Conservation (phyloP, 2,888 invertebrate genomes). For the Caenorhabditis wallacei region DNA sequence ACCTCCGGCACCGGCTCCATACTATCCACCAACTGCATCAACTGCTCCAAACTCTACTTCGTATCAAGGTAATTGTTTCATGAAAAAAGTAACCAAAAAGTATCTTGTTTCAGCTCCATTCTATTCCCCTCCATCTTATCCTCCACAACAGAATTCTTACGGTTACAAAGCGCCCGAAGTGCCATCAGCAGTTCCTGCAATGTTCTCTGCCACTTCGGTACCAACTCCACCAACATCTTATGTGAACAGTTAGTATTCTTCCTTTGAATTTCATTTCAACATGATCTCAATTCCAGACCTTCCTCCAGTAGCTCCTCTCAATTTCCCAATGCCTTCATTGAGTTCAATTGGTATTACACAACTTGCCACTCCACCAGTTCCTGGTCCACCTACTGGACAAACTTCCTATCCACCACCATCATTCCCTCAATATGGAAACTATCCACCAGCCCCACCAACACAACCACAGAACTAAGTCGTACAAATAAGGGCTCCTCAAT, state of each 20-base stretch:
- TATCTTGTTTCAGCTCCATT: conserved; percentile 48
- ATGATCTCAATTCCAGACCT: conserved; percentile 22
- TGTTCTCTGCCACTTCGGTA: conserved; percentile 51
- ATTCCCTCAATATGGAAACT: conserved; percentile 41
- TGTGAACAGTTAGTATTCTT: conserved; percentile 44
- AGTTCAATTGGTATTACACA: conserved; percentile 81
- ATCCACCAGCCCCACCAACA: conserved; percentile 41
- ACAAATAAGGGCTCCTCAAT: conserved; percentile 14
- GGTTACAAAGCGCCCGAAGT: conserved; percentile 46
- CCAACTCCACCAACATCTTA: conserved; percentile 54
- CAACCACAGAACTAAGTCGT: conserved; percentile 42
- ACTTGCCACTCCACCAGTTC: conserved; percentile 77
- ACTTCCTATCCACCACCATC: conserved; percentile 37
- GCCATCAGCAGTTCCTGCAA: conserved; percentile 67
- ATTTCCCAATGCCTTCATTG: conserved; percentile 83
- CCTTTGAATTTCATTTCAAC: too few species aligned
- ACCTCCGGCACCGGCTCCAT: conserved; percentile 43
- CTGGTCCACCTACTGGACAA: conserved; percentile 24
- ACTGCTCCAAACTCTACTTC: conserved; percentile 32
- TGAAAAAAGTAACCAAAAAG: background rate
- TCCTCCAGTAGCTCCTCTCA: conserved; percentile 73
- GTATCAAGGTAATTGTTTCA: conserved; percentile 36
- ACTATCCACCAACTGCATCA: conserved; percentile 46
- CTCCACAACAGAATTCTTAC: conserved; percentile 46
- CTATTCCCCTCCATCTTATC: conserved; percentile 42